These are phyloP conservation scores for Pararge aegeria DNA, from an alignment of 1,140 invertebrate species.

Conservation along the genomic window DNA sequence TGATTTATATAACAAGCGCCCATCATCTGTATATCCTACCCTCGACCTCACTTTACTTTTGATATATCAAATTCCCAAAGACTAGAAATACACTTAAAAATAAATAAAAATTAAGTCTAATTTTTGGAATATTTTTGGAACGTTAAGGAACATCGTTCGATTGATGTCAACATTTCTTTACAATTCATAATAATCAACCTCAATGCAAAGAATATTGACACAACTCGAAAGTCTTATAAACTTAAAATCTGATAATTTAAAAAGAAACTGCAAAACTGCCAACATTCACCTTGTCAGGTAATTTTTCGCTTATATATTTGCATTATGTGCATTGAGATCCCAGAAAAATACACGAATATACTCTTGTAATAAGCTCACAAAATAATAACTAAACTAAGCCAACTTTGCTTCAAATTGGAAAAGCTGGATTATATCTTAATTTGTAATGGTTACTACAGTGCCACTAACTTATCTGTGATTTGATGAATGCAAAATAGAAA, in stretches of 20 bases:
- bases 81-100: conserved; percentile 48
- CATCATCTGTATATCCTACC: too few species aligned
- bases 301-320: neutral
- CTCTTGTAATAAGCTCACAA: too few species aligned
- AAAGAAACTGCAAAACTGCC: neutral
- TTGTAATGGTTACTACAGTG: too few species aligned
- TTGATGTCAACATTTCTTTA: conserved; percentile 27
- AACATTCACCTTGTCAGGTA: neutral
- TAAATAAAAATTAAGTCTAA: conserved; percentile 28
- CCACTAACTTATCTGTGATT: too few species aligned
- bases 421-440: too few species aligned
- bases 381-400: too few species aligned
- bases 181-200: conserved; percentile 35
- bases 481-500: too few species aligned
- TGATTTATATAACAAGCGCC: too few species aligned
- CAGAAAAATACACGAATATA: neutral
- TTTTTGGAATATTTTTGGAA: conserved; percentile 32
- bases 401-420: too few species aligned
- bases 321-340: neutral
- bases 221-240: conserved; percentile 18
- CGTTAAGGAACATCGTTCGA: conserved; percentile 20
- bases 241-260: neutral
- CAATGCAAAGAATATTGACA: conserved; percentile 32
- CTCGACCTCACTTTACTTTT: too few species aligned
- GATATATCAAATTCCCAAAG: conserved; percentile 19